Evolutionary conservation across 2,797 vertebrate species (phyloP), one percentile per base, ranked within the genome.

Genomic region (Petrocephalus schoutedeni): DNA sequence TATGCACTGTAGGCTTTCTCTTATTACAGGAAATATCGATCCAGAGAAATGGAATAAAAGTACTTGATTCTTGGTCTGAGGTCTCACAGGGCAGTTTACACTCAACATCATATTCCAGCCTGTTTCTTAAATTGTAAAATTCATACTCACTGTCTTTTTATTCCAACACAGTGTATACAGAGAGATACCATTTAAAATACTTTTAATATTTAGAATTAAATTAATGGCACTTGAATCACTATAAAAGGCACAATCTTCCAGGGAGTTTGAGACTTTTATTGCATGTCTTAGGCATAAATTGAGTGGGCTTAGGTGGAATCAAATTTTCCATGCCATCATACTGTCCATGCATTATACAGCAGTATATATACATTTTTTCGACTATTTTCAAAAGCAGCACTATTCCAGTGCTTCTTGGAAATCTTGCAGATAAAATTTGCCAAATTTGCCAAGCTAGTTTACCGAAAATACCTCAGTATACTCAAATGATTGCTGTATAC

Each of bases 61-160:
- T 7, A 49, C 16, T 77, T 77, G 71, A 16, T 77, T 77, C 41
- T 45, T 77, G 16, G 19, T 71, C 71, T n/a, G 5, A 19, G 71
- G 10, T 45, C 32, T 36, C 71, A 77, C 14, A 77, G 12, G 71
- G 36, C 71, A 77, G 45, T 77, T 45, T 45, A 77, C 45, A 77
- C 16, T 77, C 0, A 1, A 57, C 54, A 57, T 45, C 16, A 45
- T 77, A 77, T 49, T 77, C 16, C 16, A 41, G 8, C 19, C 71
- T 77, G 41, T 77, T 77, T 77, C 36, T 19, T 41, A 77, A 77
- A 77, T 77, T 77, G 16, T 77, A 77, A 77, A 77, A 77, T 45
- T 41, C 19, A 36, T 49, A 45, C 32, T 77, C 32, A 77, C 45
- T 16, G 16, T 49, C 28, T 32, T 41, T 77, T 19, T 12, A 77